Evolutionary conservation across 2,113 vertebrate species (phyloP), one percentile per base, ranked within the genome.

Genomic region (Noturus placidus): DNA sequence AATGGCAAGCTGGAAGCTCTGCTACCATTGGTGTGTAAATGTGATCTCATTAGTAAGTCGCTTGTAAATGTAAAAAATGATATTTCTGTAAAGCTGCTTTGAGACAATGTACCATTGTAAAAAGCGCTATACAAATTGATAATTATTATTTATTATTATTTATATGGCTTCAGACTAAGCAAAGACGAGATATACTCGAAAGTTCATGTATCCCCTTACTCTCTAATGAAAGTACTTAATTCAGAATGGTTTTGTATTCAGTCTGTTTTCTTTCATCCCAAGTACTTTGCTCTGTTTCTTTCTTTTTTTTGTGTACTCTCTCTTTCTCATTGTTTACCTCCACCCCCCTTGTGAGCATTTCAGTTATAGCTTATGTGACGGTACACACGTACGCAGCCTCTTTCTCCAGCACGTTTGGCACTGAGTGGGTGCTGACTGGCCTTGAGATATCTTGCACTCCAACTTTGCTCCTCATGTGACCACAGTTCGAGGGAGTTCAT

Each of bases 311-410:
- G 33, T 74, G 77, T 74, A 79, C 35, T 91, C 61, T 30, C 33
- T 74, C 76, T 83, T 57, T 59, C 56, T 70, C 72, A 70, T 20
- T 84, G 78, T 57, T 57, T 80, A 57, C 59, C 85, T 50, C 84
- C 54, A 79, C 86, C 83, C 82, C 89, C n/a, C 35, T 77, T 80
- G 5, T 42, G 38, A 42, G 38, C 38, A 5, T 82, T 38, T 61
- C 10, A 61, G 35, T 83, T 87, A 27, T 61, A 79, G 85, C 30
- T 46, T 92, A 92, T 93, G 94, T 94, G 95, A 92, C 90, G 89
- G 61, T 6, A 65, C 92, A 94, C 94, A 95, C 91, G 94, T 94
- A 94, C 89, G 90, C 93, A 91, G 89, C 88, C 92, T 93, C 89
- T 89, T 91, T 88, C 86, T 93, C 85, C 89, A 72, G 76, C 90